These are phyloP conservation scores for Procambarus clarkii DNA, from an alignment of 1,140 invertebrate genomes.

Conservation along the genomic window DNA sequence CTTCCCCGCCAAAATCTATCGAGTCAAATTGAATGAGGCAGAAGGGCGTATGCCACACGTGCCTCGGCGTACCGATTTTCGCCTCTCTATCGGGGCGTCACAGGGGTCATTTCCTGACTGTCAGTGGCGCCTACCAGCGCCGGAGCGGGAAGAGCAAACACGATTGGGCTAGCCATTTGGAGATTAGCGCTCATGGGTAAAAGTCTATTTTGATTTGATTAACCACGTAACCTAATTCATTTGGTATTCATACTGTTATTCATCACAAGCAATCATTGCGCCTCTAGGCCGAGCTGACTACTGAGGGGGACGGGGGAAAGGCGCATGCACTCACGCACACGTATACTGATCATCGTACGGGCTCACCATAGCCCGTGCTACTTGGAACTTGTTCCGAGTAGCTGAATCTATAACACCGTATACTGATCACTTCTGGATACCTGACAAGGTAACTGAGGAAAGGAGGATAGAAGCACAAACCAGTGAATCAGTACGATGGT, in stretches of 20 bases:
- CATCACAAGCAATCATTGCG: conserved; percentile 44
- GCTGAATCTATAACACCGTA: no score
- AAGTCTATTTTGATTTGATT: conserved; percentile 70
- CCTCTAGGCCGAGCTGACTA: conserved; percentile 6
- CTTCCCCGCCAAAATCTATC: conserved; percentile 50
- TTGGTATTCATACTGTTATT: conserved; percentile 62
- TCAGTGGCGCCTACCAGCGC: background rate
- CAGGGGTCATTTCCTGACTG: background rate
- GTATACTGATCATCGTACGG: no score
- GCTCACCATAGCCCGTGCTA: no score
- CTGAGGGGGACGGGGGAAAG: no score
- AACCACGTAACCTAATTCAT: conserved; percentile 64
- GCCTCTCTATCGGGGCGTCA: background rate
- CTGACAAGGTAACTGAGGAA: no score
- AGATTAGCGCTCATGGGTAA: conserved; percentile 62
- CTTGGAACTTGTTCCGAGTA: no score
- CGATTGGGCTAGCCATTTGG: conserved; percentile 55
- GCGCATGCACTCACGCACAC: no score
- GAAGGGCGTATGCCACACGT: background rate
- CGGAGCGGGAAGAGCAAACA: background rate
- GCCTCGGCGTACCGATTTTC: background rate
- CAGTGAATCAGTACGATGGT: no score
- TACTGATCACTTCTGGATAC: no score
- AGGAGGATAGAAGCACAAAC: no score
- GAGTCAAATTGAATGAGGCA: conserved; percentile 37